Evolutionary conservation across 1,140 invertebrate species (phyloP).

Genomic region (Heliothis virescens): DNA sequence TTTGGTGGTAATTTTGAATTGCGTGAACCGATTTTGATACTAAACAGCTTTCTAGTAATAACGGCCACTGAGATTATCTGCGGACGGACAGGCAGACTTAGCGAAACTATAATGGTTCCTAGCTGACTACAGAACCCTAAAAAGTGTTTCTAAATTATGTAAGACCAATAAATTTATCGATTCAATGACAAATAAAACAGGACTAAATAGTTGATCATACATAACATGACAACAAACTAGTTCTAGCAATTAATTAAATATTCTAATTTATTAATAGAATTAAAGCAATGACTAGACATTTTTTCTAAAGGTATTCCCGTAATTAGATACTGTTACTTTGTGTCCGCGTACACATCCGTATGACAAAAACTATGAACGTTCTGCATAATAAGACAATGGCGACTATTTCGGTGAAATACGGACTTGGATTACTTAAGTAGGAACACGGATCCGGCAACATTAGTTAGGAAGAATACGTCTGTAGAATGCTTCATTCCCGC

Average conservation of each 20-base stretch:
- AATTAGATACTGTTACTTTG: constrained; percentile 5
- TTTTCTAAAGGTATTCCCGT: constrained; percentile 16
- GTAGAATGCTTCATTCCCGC: too few relatives aligned
- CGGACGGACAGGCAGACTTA: too few relatives aligned
- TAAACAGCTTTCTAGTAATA: too few relatives aligned
- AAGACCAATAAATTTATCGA: background rate
- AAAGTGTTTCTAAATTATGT: background rate
- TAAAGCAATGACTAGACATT: background rate
- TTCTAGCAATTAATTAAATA: background rate
- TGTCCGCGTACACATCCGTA: constrained; percentile 3
- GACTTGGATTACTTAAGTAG: background rate
- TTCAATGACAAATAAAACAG: constrained; percentile 2
- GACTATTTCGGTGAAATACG: background rate
- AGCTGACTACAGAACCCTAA: too few relatives aligned
- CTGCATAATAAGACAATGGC: constrained; percentile 9
- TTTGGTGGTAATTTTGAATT: too few relatives aligned
- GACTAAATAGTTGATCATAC: background rate
- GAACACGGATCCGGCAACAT: background rate
- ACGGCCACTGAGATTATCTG: too few relatives aligned
- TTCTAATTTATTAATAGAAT: background rate
- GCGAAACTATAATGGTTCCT: too few relatives aligned
- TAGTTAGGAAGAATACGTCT: background rate
- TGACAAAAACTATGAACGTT: background rate
- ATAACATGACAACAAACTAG: background rate
- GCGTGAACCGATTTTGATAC: too few relatives aligned